A percentile compares a stretch with the other conserved stretches of the same genome.
Conservation (phyloP, 2,113 vertebrate species). For the Eleginops maclovinus region DNA sequence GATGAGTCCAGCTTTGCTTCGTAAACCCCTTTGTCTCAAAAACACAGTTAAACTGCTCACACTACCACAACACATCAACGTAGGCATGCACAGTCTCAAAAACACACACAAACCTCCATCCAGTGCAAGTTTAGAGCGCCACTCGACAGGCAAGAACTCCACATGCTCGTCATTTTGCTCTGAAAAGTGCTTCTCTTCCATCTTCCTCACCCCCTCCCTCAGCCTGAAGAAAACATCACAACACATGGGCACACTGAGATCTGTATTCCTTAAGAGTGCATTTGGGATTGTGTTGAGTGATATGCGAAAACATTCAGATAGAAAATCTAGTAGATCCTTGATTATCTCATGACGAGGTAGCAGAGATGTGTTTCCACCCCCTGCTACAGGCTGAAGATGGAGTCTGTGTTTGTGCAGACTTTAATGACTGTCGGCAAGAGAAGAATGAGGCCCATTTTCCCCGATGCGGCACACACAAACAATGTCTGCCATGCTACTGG, state of each 20-base stretch:
- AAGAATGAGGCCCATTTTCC: conserved; percentile 36
- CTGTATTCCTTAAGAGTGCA: neutral
- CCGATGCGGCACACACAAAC: conserved; percentile 38
- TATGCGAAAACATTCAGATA: neutral
- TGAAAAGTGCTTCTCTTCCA: conserved; percentile 96
- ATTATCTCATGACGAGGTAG: neutral
- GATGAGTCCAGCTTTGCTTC: neutral
- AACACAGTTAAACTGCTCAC: neutral
- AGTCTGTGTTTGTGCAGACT: conserved; percentile 14
- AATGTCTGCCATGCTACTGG: conserved; percentile 18
- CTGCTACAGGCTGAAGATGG: neutral
- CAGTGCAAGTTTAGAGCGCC: conserved; percentile 95
- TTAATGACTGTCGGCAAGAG: conserved; percentile 20
- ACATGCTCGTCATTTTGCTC: conserved; percentile 91
- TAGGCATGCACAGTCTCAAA: neutral
- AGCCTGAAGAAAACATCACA: conserved; percentile 84
- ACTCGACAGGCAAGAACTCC: conserved; percentile 97
- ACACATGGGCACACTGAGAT: neutral
- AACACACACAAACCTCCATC: conserved; percentile 88
- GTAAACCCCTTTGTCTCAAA: neutral
- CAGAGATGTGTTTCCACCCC: neutral
- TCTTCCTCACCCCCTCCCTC: conserved; percentile 94
- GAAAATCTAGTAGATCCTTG: neutral
- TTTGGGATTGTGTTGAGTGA: neutral
- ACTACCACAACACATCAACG: neutral